phyloP scores from a whole-genome alignment of 2,113 vertebrate genomes.

The Heterochromis multidens region DNA sequence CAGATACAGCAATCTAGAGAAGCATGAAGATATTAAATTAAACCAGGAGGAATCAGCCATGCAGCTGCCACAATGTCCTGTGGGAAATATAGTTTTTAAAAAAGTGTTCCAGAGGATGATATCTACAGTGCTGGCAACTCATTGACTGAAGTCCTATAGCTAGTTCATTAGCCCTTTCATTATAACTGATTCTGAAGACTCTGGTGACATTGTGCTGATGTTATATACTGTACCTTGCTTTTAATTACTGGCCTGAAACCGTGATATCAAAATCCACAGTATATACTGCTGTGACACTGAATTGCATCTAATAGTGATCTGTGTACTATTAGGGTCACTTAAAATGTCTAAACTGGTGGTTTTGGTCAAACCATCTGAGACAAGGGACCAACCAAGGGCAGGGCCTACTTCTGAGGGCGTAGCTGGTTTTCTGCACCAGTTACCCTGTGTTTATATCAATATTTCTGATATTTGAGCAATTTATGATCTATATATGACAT shows the following conservation, averaged over 20 bases:
- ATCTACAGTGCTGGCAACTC: constrained; percentile 37
- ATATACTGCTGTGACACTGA: background rate
- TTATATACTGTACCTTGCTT: background rate
- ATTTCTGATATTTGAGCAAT: background rate
- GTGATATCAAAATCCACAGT: background rate
- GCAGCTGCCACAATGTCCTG: constrained; percentile 64
- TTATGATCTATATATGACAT: background rate
- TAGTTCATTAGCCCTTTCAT: constrained; percentile 50
- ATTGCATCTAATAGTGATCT: background rate
- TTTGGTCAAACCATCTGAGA: background rate
- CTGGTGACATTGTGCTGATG: background rate
- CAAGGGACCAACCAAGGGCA: constrained; percentile 13
- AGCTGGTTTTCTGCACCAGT: background rate
- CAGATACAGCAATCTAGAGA: constrained; percentile 58
- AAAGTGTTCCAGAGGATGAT: constrained; percentile 51
- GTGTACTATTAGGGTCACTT: background rate
- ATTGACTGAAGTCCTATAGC: constrained; percentile 45
- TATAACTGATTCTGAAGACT: background rate
- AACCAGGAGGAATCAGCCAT: constrained; percentile 69
- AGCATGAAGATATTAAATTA: constrained; percentile 76
- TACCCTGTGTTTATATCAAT: background rate
- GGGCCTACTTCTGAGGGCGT: background rate
- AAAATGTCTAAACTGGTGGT: background rate
- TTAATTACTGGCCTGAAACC: constrained; percentile 29
- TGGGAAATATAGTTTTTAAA: constrained; percentile 66